These are phyloP conservation scores for Zeuzera pyrina DNA, from an alignment of 2,888 invertebrate genomes.

Conservation along the genomic window DNA sequence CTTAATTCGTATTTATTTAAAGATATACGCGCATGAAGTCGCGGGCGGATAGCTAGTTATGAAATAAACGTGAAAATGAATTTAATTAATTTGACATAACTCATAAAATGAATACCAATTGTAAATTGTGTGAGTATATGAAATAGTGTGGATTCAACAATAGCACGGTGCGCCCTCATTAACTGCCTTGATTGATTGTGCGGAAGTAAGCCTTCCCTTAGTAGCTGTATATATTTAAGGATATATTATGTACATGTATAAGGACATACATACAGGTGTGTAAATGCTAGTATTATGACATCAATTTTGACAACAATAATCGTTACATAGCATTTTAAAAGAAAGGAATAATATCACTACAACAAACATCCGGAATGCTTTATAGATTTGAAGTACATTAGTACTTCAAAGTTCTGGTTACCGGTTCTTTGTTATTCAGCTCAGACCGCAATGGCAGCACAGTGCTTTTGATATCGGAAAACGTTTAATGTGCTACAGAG, in stretches of 20 bases:
- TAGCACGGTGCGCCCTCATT: slow-evolving; percentile 45
- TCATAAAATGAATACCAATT: too few relatives aligned
- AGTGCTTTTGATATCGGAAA: slow-evolving; percentile 65
- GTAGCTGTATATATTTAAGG: slow-evolving; percentile 8
- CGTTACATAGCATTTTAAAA: too few relatives aligned
- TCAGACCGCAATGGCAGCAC: slow-evolving; percentile 45
- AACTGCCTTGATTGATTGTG: slow-evolving; percentile 58
- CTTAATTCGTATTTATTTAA: neutral
- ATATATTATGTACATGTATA: slow-evolving; percentile 3
- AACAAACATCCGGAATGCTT: too few relatives aligned
- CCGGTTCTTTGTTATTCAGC: slow-evolving; percentile 67
- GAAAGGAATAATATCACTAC: too few relatives aligned
- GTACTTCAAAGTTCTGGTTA: slow-evolving; percentile 55
- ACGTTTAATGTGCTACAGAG: slow-evolving; percentile 60
- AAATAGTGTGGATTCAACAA: slow-evolving; percentile 38
- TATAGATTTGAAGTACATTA: slow-evolving; percentile 61
- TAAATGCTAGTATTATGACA: too few relatives aligned
- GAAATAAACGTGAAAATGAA: too few relatives aligned
- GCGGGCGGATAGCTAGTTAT: too few relatives aligned
- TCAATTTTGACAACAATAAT: too few relatives aligned
- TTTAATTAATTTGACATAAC: too few relatives aligned
- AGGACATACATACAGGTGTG: slow-evolving; percentile 18
- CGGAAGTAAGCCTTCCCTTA: slow-evolving; percentile 50
- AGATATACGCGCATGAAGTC: neutral
- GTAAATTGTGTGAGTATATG: slow-evolving; percentile 37